Base-by-base conservation (phyloP, 2,888 invertebrate species). In the Metalampra italica region DNA sequence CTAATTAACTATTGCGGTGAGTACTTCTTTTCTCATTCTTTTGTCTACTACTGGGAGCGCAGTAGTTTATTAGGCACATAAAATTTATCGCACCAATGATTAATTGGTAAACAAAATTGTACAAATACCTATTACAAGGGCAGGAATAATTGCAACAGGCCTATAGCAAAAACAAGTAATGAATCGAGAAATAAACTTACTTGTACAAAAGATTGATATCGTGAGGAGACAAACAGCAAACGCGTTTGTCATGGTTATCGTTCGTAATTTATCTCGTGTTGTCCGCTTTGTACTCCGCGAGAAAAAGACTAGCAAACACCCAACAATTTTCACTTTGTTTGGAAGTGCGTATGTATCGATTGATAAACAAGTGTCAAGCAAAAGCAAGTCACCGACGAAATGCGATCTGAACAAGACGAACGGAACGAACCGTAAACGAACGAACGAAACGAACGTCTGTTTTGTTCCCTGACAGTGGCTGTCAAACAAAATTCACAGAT, bases 281-380 rank as follows among this genome's bases (percentile, higher is more conserved):
- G 59, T 74, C 71, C 68, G 67, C 65, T 68, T 71, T 58, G 62
- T 64, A 63, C 60, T 59, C 59, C 53, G 63, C 68, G 52, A 56
- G 53, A 56, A 62, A 67, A 68, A 67, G 68, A 76, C 66, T 75
- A 73, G 44, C 15, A 72, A 78, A 68, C 60, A 82, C 74, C 65
- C 60, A 57, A 65, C 56, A 82, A 79, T 78, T n/a, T 82, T 84
- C 73, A 80, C 84, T 85, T 82, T 75, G 76, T 81, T 80, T 75
- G 62, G 55, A 72, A 71, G 68, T 82, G 80, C 84, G 84, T 76
- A 36, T 9, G 36, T 36, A 76, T 74, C 59, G 71, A 74, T 76
- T 74, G 69, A 68, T 74, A 75, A 73, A 77, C 73, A 69, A 75
- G 67, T 74, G 77, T 77, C 80, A 79, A 22, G 22, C 22, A 22